A percentile compares a stretch with the other conserved stretches of the same genome.
Conservation (phyloP, 2,113 vertebrate genomes). For the Butastur rufipennis region DNA sequence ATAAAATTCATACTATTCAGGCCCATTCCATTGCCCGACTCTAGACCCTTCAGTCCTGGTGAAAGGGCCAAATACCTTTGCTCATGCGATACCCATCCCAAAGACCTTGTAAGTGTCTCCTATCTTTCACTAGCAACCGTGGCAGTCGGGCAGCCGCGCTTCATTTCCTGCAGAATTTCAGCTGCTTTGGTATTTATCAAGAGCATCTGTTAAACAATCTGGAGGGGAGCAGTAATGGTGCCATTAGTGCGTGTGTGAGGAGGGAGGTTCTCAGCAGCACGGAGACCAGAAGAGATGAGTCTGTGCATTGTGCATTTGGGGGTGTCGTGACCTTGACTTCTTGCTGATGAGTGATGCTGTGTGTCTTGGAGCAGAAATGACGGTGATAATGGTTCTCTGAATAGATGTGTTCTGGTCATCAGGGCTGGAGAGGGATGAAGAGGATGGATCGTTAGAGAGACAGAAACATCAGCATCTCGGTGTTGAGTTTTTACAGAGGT, state of each 20-base stretch:
- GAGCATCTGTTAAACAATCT: constrained; percentile 66
- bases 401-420: constrained; percentile 16
- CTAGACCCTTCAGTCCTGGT: not conserved
- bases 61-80: not conserved
- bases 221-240: constrained; percentile 31
- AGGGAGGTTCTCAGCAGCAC: not conserved
- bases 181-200: constrained; percentile 31
- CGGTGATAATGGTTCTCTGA: not conserved
- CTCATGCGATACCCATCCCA: not conserved
- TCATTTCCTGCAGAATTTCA: constrained; percentile 58
- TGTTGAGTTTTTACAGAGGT: not conserved
- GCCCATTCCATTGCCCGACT: fast-evolving
- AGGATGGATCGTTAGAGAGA: not conserved
- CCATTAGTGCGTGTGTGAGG: not conserved
- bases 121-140: not conserved
- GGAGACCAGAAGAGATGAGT: not conserved
- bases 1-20: fast-evolving
- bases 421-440: not conserved
- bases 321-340: not conserved
- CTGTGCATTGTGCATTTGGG: not conserved
- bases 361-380: constrained; percentile 22
- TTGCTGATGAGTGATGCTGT: not conserved
- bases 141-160: not conserved
- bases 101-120: constrained; percentile 30
- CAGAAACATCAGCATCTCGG: not conserved